phyloP scores from a whole-genome alignment of 2,888 invertebrate species.

The Cordilura impudica region DNA sequence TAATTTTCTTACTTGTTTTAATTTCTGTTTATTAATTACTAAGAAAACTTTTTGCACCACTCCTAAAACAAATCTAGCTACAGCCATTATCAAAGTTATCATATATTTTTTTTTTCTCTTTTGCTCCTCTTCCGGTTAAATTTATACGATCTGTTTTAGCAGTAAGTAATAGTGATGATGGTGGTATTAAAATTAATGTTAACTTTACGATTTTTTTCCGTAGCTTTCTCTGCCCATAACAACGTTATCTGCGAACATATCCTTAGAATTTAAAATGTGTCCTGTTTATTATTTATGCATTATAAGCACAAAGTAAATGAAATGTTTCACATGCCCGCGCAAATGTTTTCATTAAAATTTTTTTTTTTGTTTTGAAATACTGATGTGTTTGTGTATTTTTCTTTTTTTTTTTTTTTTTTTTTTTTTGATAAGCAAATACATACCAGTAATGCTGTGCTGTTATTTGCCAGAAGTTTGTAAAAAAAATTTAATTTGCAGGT shows the following conservation, averaged over 20 bases:
- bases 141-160: slow-evolving; percentile 30
- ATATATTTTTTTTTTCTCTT: slow-evolving; percentile 31
- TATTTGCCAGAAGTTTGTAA: too few relatives aligned
- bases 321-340: slow-evolving; percentile 32
- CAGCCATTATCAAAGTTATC: slow-evolving; percentile 17
- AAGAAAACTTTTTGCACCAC: too few relatives aligned
- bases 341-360: background rate
- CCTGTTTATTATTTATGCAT: slow-evolving; percentile 53
- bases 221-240: background rate
- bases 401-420: background rate
- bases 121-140: slow-evolving; percentile 3
- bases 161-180: background rate
- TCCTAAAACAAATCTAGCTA: background rate
- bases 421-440: background rate
- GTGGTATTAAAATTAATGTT: background rate
- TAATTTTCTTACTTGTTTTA: too few relatives aligned
- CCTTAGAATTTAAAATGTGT: slow-evolving; percentile 13
- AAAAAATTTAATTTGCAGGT: too few relatives aligned
- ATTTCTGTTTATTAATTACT: too few relatives aligned
- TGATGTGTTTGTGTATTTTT: background rate
- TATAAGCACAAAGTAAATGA: slow-evolving; percentile 43
- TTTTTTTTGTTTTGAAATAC: background rate
- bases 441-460: too few relatives aligned
- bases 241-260: background rate
- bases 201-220: slow-evolving; percentile 3